Conservation (phyloP, 2,113 vertebrate species). For the Circaetus cinerascens region DNA sequence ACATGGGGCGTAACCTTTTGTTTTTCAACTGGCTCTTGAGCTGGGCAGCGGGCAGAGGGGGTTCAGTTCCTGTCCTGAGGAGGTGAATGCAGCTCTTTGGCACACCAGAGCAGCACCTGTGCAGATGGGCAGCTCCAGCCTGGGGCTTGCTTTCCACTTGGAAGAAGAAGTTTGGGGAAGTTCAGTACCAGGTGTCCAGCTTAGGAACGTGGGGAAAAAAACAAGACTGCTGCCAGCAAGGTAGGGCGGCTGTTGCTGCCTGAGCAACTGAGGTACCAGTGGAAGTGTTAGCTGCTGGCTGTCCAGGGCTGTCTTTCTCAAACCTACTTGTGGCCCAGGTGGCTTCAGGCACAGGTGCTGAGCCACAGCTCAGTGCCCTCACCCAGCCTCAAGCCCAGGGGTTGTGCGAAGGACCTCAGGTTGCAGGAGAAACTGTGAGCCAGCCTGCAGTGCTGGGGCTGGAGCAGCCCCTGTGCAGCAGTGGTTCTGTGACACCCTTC, state of each 20-base stretch:
- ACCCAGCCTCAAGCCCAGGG: too few species aligned
- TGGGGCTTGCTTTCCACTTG: fast-evolving
- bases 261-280: fast-evolving
- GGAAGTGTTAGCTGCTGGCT: fast-evolving
- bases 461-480: neutral
- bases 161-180: neutral
- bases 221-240: neutral
- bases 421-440: fast-evolving
- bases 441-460: neutral
- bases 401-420: neutral
- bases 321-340: fast-evolving
- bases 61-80: fast-evolving
- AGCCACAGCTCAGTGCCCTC: fast-evolving
- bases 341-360: neutral
- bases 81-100: fast-evolving
- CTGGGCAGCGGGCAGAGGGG: fast-evolving
- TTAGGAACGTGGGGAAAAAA: neutral
- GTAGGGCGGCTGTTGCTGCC: neutral
- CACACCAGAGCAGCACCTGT: fast-evolving
- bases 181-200: neutral
- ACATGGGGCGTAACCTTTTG: fast-evolving
- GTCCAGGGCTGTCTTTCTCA: neutral
- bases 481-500: neutral
- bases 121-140: neutral
- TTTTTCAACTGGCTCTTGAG: neutral